Conservation (phyloP, 2,113 vertebrate species). For the Galeopterus variegatus region DNA sequence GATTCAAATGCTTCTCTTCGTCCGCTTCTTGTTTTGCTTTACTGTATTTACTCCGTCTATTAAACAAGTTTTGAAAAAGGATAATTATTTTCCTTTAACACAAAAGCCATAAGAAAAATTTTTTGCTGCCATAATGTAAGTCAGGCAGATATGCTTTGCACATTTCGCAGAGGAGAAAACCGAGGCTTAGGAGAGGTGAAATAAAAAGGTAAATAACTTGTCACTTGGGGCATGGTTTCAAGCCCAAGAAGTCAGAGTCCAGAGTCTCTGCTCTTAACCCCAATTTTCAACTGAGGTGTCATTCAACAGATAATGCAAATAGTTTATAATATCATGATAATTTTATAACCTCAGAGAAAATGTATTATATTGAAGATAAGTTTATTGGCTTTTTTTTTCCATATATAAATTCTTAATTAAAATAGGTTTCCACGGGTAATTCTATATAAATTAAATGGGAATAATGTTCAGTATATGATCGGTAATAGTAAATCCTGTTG, state of each 20-base stretch:
- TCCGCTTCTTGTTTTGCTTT: conserved; percentile 98
- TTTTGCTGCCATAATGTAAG: conserved; percentile 42
- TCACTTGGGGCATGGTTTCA: background rate
- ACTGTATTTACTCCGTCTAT: conserved; percentile 97
- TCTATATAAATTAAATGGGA: background rate
- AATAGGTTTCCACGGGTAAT: background rate
- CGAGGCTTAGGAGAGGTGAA: background rate
- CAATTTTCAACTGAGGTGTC: background rate
- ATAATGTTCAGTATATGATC: background rate
- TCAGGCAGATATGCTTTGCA: background rate
- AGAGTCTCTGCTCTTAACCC: conserved; percentile 8
- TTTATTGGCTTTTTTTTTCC: background rate
- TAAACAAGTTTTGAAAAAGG: conserved; percentile 49
- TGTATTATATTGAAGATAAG: background rate
- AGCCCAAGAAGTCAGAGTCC: conserved; percentile 37
- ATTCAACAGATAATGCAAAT: background rate
- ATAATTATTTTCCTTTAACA: conserved; percentile 4
- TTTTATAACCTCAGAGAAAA: background rate
- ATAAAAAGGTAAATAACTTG: background rate
- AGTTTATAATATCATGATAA: background rate
- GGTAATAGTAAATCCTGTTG: background rate
- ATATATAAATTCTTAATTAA: background rate
- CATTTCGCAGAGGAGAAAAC: conserved; percentile 65
- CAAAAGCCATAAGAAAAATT: background rate
- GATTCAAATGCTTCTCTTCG: conserved; percentile 97